Evolutionary conservation across 2,113 vertebrate species (phyloP).

Genomic region (Nerophis lumbriciformis): DNA sequence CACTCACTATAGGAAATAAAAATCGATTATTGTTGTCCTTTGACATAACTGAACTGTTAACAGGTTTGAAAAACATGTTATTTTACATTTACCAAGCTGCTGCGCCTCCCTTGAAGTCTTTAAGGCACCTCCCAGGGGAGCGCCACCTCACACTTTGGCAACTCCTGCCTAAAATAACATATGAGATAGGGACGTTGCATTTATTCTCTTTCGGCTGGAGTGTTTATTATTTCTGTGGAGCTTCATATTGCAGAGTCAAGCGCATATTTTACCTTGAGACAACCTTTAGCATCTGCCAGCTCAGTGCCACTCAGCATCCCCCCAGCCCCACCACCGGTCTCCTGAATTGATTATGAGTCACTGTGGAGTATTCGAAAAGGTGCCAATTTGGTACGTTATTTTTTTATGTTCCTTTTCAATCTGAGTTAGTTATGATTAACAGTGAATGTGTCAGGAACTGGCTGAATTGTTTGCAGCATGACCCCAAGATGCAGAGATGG

Average conservation of each 20-base stretch:
- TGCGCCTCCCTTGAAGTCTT: too few relatives aligned
- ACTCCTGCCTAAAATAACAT: too few relatives aligned
- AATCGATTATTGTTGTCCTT: too few relatives aligned
- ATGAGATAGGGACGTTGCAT: neutral
- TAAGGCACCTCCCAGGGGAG: too few relatives aligned
- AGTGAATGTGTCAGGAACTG: too few relatives aligned
- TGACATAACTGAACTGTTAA: too few relatives aligned
- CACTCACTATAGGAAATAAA: too few relatives aligned
- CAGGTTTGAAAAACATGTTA: too few relatives aligned
- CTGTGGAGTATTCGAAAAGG: slow-evolving; percentile 62
- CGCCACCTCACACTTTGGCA: too few relatives aligned
- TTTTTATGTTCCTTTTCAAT: slow-evolving; percentile 57
- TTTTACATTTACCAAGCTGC: too few relatives aligned
- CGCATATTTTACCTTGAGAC: slow-evolving; percentile 69
- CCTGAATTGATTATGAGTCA: slow-evolving; percentile 68
- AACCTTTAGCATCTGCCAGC: slow-evolving; percentile 62
- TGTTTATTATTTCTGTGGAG: slow-evolving; percentile 36
- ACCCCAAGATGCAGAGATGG: too few relatives aligned
- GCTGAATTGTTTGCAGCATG: too few relatives aligned
- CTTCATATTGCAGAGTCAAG: slow-evolving; percentile 50
- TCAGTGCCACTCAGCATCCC: slow-evolving; percentile 66
- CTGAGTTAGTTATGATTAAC: slow-evolving; percentile 4
- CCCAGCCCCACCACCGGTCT: slow-evolving; percentile 24
- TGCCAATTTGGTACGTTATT: slow-evolving; percentile 40
- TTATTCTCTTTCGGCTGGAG: neutral